Conservation (phyloP, 1,140 invertebrate genomes). For the Penaeus japonicus region DNA sequence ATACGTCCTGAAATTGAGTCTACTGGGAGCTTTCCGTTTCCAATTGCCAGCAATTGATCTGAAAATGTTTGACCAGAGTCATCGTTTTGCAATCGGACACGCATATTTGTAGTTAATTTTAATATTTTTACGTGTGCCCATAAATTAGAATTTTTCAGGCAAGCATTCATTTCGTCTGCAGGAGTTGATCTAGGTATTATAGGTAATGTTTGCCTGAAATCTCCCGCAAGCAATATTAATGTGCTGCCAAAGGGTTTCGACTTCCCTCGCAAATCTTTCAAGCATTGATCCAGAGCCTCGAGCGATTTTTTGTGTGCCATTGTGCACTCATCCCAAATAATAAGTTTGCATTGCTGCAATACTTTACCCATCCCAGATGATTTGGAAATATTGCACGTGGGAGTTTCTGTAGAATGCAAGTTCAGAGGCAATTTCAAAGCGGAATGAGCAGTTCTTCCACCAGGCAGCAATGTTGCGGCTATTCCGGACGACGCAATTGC, state of each 20-base stretch:
- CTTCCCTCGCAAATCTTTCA: not conserved
- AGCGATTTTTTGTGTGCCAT: constrained; percentile 62
- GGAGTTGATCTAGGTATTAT: not conserved
- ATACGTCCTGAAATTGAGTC: not conserved
- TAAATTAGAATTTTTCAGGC: not conserved
- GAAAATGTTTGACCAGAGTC: not conserved
- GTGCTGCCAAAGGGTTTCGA: not conserved
- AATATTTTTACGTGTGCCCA: not conserved
- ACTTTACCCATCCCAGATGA: constrained; percentile 31
- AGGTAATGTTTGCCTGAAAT: no score
- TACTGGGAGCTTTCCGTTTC: not conserved
- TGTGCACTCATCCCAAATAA: constrained; percentile 64
- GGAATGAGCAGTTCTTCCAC: not conserved
- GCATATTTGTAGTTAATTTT: constrained; percentile 25
- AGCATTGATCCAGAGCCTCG: not conserved
- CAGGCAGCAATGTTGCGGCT: not conserved
- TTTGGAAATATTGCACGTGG: not conserved
- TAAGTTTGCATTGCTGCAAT: constrained; percentile 60
- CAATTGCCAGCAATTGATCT: not conserved
- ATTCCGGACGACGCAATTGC: constrained; percentile 64
- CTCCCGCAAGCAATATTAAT: not conserved
- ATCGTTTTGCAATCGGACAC: not conserved
- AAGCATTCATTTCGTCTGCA: not conserved
- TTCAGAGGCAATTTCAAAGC: not conserved
- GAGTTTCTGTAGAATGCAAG: not conserved